Evolutionary conservation across 1,140 invertebrate species (phyloP), one percentile per base, ranked within the genome.

Genomic region (Sinonovacula constricta): DNA sequence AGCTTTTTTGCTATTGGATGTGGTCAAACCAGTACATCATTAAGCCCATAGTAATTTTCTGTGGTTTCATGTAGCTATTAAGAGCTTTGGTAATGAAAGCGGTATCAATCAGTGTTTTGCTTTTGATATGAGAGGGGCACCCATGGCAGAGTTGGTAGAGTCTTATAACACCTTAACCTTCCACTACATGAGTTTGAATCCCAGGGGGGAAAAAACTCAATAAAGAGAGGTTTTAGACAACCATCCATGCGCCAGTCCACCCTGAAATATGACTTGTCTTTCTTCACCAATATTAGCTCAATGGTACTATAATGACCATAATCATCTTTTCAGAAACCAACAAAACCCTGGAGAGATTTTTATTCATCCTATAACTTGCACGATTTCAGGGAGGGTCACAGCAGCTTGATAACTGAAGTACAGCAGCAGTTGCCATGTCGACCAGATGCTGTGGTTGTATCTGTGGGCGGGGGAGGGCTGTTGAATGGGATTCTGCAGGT

Each of bases 391-490:
- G 88, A 91, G 83, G 93, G 92, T 18, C 88, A 93, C 82, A 81
- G 84, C 14, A 83, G 88, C n/a, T 80, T 93, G 53, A 89, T 93
- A 12, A 76, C 83, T n/a, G 93, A 93, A 86, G 86, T 91, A n/a
- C 68, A 83, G 22, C 34, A 85, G 15, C 88, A 93, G 69, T 54
- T 83, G n/a, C 70, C 62, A 15, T 84, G 84, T 54, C 87, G 87
- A 53, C 91, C 92, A 4, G 90, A 91, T 82, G 88, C 92, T 53
- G 86, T 93, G 0, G 79, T 92, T 7, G 79, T 86, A 1, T 91
- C 90, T 62, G 92, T 93, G 56, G 92, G 92, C 18, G 92, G 92
- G 4, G 92, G 92, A 3, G 92, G 92, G 0, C 83, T 93, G 14
- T 62, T 92, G 18, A 85, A 83, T 76, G 88, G 89, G 28, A 74